Percentiles rank a stretch among this genome's conserved stretches.
Evolutionary conservation across 2,888 invertebrate genomes (phyloP).

Genomic region (Catocala fraxini): DNA sequence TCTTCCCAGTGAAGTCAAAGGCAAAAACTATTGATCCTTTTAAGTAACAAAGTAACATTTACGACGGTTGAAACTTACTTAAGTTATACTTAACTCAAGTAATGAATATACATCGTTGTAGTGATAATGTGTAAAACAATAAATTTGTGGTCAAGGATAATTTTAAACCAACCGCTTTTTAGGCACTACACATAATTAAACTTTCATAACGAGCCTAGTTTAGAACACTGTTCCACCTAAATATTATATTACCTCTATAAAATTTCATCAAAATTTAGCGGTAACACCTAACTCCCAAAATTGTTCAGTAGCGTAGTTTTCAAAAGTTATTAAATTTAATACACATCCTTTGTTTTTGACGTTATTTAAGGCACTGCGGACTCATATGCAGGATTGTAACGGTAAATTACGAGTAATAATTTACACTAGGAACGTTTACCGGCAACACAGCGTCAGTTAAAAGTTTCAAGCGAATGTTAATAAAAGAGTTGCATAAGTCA

Average conservation of each 20-base stretch:
- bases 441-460: constrained; percentile 17
- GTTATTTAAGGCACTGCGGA: constrained; percentile 8
- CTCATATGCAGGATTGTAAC: constrained; percentile 12
- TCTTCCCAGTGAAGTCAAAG: no score
- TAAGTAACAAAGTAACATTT: no score
- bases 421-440: constrained; percentile 27
- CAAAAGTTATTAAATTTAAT: constrained; percentile 46
- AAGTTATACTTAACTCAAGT: no score
- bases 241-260: not conserved
- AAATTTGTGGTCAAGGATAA: no score
- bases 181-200: not conserved
- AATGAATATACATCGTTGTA: not conserved
- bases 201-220: not conserved
- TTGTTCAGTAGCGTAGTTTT: constrained; percentile 13
- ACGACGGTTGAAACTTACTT: no score
- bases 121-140: not conserved
- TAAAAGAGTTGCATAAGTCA: no score
- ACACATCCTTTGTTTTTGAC: constrained; percentile 6
- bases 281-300: constrained; percentile 4
- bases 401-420: constrained; percentile 44
- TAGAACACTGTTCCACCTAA: not conserved
- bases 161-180: no score
- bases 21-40: no score
- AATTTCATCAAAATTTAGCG: not conserved
- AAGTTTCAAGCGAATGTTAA: constrained; percentile 9